Evolutionary conservation across 35 echinoderm and acorn worm genomes (phyloP).

Genomic region (Holothuria glaberrima): DNA sequence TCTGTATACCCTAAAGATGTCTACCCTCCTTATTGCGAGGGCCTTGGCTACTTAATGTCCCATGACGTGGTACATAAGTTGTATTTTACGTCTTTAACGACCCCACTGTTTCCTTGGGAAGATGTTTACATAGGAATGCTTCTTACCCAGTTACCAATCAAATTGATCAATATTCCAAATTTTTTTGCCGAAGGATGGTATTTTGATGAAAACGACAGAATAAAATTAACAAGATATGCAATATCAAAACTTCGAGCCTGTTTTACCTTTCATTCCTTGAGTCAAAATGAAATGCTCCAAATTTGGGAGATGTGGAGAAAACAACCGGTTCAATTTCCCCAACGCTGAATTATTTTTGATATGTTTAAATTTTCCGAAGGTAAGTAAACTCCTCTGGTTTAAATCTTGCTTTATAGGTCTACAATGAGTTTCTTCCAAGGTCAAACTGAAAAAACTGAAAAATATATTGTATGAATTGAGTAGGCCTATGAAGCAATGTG

Average conservation of each 20-base stretch:
- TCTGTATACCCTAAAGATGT: slow-evolving; percentile 25
- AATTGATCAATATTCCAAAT: slow-evolving; percentile 10
- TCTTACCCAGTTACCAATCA: neutral
- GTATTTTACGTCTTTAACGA: slow-evolving; percentile 52
- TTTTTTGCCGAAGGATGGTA: slow-evolving; percentile 1
- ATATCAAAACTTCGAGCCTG: neutral
- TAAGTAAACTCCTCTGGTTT: too few species aligned
- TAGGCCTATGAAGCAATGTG: too few species aligned
- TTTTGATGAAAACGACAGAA: neutral
- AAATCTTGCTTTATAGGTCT: too few species aligned
- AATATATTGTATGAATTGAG: too few species aligned
- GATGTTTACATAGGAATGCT: slow-evolving; percentile 72
- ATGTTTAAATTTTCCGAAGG: too few species aligned
- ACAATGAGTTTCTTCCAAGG: too few species aligned
- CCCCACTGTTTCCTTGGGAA: slow-evolving; percentile 75
- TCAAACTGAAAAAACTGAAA: too few species aligned
- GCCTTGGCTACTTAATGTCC: slow-evolving; percentile 83
- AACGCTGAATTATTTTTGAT: too few species aligned
- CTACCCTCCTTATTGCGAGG: slow-evolving; percentile 77
- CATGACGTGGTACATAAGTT: slow-evolving; percentile 68
- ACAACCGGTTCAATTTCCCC: neutral
- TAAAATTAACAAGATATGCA: neutral
- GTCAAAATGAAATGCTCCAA: neutral
- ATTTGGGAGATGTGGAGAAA: neutral
- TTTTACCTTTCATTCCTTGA: slow-evolving; percentile 9